Conservation (phyloP, 2,113 vertebrate species). For the Stigmatopora nigra region DNA sequence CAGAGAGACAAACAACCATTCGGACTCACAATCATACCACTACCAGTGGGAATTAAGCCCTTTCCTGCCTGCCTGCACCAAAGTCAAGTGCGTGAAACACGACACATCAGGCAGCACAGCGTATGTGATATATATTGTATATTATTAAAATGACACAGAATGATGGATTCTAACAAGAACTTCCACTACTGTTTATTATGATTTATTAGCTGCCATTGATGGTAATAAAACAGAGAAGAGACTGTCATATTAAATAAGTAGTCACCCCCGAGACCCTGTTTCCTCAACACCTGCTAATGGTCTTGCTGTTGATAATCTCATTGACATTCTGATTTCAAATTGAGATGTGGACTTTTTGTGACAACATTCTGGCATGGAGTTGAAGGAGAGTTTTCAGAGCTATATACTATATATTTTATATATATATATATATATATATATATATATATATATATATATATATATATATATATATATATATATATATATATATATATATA, state of each 20-base stretch:
- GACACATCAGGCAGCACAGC: constrained; percentile 5
- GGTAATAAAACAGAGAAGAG: constrained; percentile 34
- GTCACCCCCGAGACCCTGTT: constrained; percentile 60
- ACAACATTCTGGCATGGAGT: constrained; percentile 68
- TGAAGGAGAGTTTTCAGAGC: not conserved
- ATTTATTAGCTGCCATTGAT: constrained; percentile 7
- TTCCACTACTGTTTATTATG: constrained; percentile 52
- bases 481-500: no score
- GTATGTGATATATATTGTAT: constrained; percentile 31
- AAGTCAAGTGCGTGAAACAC: no score
- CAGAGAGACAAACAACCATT: constrained; percentile 1
- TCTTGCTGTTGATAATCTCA: constrained; percentile 75
- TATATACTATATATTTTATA: no score
- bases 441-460: no score
- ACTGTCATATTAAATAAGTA: constrained; percentile 73
- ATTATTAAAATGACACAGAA: constrained; percentile 44
- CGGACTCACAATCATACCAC: no score
- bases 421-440: no score
- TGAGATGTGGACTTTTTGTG: constrained; percentile 48
- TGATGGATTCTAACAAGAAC: constrained; percentile 57
- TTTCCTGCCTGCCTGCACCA: no score
- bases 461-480: no score
- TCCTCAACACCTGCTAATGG: constrained; percentile 63
- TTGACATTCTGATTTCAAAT: constrained; percentile 68
- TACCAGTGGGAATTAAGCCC: no score